Conservation (phyloP, 2,113 vertebrate species). For the Zosterops hypoxanthus region DNA sequence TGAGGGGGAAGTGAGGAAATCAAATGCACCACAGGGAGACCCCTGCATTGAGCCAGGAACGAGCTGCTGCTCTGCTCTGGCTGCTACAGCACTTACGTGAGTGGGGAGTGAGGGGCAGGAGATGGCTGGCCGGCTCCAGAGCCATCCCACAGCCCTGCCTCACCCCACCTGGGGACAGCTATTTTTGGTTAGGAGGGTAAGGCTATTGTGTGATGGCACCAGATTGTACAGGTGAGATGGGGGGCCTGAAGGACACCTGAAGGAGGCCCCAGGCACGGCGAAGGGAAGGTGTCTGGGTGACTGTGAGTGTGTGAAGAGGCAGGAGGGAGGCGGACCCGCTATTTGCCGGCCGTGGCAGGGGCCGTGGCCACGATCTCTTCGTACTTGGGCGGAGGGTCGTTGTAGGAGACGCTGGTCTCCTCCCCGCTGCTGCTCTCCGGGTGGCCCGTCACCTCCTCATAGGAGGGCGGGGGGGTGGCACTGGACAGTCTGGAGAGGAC, state of each 20-base stretch:
- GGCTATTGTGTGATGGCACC: slow-evolving; percentile 75
- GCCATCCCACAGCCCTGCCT: not conserved
- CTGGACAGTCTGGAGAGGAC: slow-evolving; percentile 83
- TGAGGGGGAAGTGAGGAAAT: not conserved
- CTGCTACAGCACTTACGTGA: slow-evolving; percentile 34
- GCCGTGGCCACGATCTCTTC: slow-evolving; percentile 83
- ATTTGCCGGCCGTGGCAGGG: slow-evolving; percentile 42
- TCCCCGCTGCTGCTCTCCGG: slow-evolving; percentile 84
- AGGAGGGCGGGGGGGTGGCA: slow-evolving; percentile 87
- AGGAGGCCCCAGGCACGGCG: not conserved
- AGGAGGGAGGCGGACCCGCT: not conserved
- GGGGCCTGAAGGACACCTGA: not conserved
- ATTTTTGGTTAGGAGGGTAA: slow-evolving; percentile 69
- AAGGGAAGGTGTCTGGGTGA: not conserved
- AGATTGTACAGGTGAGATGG: slow-evolving; percentile 34
- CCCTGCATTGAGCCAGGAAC: not conserved
- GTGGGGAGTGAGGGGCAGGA: not conserved
- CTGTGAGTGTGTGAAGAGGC: not conserved
- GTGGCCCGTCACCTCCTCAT: slow-evolving; percentile 89
- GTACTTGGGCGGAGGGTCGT: slow-evolving; percentile 86
- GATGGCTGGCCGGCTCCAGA: not conserved
- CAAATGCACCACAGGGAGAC: not conserved
- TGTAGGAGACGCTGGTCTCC: slow-evolving; percentile 81
- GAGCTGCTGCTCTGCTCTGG: not conserved
- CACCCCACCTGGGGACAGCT: not conserved